phyloP scores from a whole-genome alignment of 2,888 invertebrate genomes.

The Cosmia pyralina region DNA sequence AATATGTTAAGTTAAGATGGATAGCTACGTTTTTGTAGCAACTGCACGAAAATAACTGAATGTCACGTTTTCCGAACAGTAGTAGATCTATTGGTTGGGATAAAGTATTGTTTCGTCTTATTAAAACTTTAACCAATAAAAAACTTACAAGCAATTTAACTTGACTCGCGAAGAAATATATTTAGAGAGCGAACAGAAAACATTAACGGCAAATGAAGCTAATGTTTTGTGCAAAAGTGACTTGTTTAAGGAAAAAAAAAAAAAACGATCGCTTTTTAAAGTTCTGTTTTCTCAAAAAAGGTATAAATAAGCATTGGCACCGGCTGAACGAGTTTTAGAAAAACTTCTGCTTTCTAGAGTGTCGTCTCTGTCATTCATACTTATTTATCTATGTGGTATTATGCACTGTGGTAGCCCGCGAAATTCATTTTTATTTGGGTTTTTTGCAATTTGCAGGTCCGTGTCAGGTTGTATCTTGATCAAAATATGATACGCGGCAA shows the following conservation, averaged over 20 bases:
- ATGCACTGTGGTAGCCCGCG: no score
- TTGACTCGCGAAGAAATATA: conserved; percentile 53
- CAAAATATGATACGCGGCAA: no score
- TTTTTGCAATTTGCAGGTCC: no score
- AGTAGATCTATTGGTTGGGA: conserved; percentile 42
- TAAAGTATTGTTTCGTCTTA: conserved; percentile 63
- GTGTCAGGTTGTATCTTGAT: no score
- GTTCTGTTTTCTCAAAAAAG: conserved; percentile 7
- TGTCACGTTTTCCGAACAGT: conserved; percentile 17
- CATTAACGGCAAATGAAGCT: conserved; percentile 57
- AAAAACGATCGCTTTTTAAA: background rate
- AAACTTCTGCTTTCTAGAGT: background rate
- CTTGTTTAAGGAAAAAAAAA: conserved; percentile 30
- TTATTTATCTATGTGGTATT: background rate
- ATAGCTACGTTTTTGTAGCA: background rate
- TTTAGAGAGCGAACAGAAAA: conserved; percentile 52
- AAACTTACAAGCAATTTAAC: conserved; percentile 67
- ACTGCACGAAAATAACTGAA: background rate
- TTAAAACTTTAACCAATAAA: conserved; percentile 67
- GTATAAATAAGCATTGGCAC: background rate
- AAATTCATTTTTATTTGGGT: no score
- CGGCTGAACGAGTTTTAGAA: background rate
- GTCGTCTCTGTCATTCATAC: background rate
- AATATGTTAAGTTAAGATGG: no score
- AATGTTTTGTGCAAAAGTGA: conserved; percentile 56